Evolutionary conservation across 2,113 vertebrate species (phyloP).

Genomic region (Condylura cristata): DNA sequence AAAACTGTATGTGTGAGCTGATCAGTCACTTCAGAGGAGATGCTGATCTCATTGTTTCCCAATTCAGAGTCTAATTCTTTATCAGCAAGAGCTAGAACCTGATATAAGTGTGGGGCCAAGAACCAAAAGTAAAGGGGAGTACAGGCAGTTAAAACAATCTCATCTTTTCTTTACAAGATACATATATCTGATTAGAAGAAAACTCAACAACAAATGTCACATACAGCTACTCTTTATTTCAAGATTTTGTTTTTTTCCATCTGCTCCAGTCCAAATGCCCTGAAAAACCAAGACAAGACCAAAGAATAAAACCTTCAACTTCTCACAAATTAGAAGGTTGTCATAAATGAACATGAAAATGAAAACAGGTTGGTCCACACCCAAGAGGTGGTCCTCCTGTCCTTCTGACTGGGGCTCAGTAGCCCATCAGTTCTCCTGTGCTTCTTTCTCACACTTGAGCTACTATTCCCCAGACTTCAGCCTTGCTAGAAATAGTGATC

Average conservation of each 20-base stretch:
- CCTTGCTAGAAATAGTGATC: neutral
- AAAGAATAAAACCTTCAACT: neutral
- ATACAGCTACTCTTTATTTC: neutral
- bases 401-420: neutral
- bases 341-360: neutral
- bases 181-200: neutral
- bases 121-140: neutral
- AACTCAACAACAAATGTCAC: neutral
- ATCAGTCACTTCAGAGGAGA: constrained; percentile 23
- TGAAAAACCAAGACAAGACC: neutral
- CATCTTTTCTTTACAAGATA: neutral
- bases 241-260: neutral
- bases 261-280: neutral
- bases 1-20: neutral
- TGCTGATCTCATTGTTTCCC: neutral
- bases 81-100: neutral
- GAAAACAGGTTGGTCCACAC: neutral
- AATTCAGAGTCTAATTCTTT: neutral
- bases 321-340: neutral
- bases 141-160: neutral
- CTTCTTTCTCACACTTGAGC: neutral
- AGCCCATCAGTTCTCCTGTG: neutral
- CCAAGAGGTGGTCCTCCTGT: neutral
- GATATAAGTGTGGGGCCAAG: neutral
- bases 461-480: neutral